Conservation (phyloP, 2,888 invertebrate genomes). For the Heteromurus nitidus region DNA sequence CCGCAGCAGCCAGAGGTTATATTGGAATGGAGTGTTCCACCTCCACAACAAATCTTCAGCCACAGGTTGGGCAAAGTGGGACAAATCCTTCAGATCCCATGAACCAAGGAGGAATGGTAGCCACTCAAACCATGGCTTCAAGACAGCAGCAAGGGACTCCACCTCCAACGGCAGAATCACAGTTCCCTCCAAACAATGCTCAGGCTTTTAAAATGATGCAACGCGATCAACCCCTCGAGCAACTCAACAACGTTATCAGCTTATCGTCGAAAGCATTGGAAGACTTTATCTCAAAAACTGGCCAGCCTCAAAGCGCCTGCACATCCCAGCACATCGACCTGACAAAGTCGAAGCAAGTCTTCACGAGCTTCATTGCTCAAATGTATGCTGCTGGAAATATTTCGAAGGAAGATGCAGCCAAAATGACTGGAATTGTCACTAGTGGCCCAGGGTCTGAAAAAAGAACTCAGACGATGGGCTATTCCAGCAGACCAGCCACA, state of each 20-base stretch:
- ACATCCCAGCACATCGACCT: background rate
- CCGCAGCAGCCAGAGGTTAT: background rate
- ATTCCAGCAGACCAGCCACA: too few species aligned
- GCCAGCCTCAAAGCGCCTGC: background rate
- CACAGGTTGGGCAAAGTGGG: background rate
- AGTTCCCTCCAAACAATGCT: background rate
- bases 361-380: slow-evolving; percentile 32
- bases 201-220: background rate
- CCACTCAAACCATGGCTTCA: slow-evolving; percentile 21
- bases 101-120: slow-evolving; percentile 28
- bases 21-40: background rate
- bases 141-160: background rate
- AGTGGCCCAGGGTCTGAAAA: too few species aligned
- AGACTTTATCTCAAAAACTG: background rate
- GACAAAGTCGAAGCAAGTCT: slow-evolving; percentile 16
- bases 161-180: background rate
- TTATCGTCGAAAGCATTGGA: slow-evolving; percentile 7
- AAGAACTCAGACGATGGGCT: too few species aligned
- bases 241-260: background rate
- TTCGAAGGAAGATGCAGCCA: slow-evolving; percentile 16
- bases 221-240: background rate
- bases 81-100: background rate
- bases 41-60: background rate
- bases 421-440: slow-evolving; percentile 18
- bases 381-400: slow-evolving; percentile 44